These are phyloP conservation scores for Eueremaeus valkanovi DNA, from an alignment of 2,888 invertebrate genomes.

Conservation along the genomic window DNA sequence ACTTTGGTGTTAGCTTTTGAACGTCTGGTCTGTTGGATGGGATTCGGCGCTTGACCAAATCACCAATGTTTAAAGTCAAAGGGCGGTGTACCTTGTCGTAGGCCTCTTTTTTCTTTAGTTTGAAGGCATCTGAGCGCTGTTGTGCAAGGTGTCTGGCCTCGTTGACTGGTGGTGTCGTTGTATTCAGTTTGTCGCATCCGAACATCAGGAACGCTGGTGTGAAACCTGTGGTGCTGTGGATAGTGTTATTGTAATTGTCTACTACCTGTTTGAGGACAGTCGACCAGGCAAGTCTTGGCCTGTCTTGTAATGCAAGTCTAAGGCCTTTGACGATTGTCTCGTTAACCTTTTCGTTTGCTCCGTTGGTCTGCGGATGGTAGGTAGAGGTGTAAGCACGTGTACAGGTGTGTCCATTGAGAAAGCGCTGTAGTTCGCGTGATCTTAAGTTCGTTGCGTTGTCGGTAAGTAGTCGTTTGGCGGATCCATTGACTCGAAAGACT, in stretches of 20 bases:
- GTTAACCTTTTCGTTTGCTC: background rate
- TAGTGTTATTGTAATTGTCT: conserved; percentile 26
- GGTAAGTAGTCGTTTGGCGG: background rate
- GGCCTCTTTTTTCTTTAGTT: background rate
- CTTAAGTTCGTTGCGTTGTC: background rate
- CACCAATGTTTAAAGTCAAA: background rate
- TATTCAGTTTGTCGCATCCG: background rate
- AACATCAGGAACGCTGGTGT: conserved; percentile 11
- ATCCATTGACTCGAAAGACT: too few species aligned
- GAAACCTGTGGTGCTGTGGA: conserved; percentile 20
- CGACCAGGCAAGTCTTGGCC: conserved; percentile 15
- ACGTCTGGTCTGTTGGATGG: background rate
- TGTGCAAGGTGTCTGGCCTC: background rate
- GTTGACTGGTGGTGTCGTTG: background rate
- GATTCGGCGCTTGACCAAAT: background rate
- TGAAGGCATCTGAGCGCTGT: background rate
- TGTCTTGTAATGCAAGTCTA: background rate
- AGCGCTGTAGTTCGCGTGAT: background rate
- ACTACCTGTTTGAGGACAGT: background rate
- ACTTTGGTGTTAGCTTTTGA: background rate
- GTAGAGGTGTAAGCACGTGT: background rate
- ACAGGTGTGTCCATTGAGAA: background rate
- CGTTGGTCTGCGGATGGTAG: too few species aligned
- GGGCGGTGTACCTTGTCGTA: background rate
- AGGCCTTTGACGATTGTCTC: background rate